These are phyloP conservation scores for Chloroceryle inda DNA, from an alignment of 2,797 vertebrate genomes.

Conservation along the genomic window DNA sequence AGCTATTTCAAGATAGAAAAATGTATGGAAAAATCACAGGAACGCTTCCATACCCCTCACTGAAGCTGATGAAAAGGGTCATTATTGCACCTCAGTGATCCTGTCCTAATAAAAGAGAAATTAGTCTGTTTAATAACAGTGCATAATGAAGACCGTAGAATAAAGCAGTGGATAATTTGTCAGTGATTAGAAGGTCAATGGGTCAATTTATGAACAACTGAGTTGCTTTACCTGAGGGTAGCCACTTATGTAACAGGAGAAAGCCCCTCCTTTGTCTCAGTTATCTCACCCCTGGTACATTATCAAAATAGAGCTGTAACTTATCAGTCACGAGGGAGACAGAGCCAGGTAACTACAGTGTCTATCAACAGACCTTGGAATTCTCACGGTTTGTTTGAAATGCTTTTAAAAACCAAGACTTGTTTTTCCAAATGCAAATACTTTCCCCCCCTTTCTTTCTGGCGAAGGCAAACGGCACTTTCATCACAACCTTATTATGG, in stretches of 20 bases:
- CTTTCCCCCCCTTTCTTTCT: too few species aligned
- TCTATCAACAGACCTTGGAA: not conserved
- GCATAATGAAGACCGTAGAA: constrained; percentile 32
- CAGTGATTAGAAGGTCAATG: constrained; percentile 90
- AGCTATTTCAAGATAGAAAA: fast-evolving
- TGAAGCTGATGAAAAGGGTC: not conserved
- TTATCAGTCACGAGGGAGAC: constrained; percentile 47
- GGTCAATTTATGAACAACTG: constrained; percentile 89
- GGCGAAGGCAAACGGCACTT: not conserved
- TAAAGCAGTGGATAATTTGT: constrained; percentile 87
- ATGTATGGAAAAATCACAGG: not conserved
- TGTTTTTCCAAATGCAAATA: not conserved
- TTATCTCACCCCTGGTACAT: constrained; percentile 64
- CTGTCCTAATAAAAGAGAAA: constrained; percentile 58
- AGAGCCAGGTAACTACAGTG: not conserved
- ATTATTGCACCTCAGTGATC: constrained; percentile 32
- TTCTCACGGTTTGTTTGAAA: not conserved
- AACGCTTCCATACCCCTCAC: not conserved
- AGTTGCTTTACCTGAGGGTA: constrained; percentile 89
- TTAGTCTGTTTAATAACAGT: constrained; percentile 64
- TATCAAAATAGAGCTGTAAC: constrained; percentile 45
- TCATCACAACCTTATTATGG: not conserved
- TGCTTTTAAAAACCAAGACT: not conserved
- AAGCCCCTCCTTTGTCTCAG: constrained; percentile 78
- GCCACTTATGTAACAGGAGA: constrained; percentile 82